These are phyloP conservation scores for Drosophila mulleri DNA, from an alignment of 2,888 invertebrate genomes.

Conservation along the genomic window DNA sequence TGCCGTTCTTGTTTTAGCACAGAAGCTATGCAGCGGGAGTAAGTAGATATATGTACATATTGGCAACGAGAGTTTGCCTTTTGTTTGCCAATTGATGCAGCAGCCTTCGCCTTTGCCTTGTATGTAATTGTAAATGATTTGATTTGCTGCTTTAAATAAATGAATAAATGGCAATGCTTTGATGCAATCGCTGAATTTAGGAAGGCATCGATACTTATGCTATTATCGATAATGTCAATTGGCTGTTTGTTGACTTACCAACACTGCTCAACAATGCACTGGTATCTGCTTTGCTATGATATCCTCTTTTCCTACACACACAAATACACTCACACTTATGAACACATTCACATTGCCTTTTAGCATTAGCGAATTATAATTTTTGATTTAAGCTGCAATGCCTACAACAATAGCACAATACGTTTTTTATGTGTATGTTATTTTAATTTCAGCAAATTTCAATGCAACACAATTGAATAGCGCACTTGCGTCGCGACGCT, in stretches of 20 bases:
- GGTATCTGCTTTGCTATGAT: background rate
- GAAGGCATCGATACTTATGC: constrained; percentile 10
- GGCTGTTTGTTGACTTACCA: constrained; percentile 31
- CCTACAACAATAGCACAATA: constrained; percentile 15
- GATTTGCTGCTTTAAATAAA: constrained; percentile 13
- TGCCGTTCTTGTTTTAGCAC: constrained; percentile 13
- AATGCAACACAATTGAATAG: constrained; percentile 33
- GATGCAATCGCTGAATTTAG: background rate
- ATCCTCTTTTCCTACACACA: background rate
- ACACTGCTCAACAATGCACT: constrained; percentile 27
- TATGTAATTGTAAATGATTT: constrained; percentile 39
- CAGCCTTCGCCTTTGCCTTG: constrained; percentile 16
- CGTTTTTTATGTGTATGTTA: background rate
- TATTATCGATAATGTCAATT: constrained; percentile 6
- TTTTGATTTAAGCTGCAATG: constrained; percentile 7
- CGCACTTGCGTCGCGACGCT: constrained; percentile 40
- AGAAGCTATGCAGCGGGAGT: constrained; percentile 18
- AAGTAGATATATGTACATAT: constrained; percentile 18
- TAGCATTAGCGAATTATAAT: constrained; percentile 1
- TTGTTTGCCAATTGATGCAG: constrained; percentile 38
- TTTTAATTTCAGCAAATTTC: constrained; percentile 26
- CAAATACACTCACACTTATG: background rate
- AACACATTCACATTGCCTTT: constrained; percentile 3
- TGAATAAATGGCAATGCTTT: background rate
- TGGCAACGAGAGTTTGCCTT: constrained; percentile 24